These are phyloP conservation scores for Limnephilus lunatus DNA, from an alignment of 2,888 invertebrate genomes.

Conservation along the genomic window DNA sequence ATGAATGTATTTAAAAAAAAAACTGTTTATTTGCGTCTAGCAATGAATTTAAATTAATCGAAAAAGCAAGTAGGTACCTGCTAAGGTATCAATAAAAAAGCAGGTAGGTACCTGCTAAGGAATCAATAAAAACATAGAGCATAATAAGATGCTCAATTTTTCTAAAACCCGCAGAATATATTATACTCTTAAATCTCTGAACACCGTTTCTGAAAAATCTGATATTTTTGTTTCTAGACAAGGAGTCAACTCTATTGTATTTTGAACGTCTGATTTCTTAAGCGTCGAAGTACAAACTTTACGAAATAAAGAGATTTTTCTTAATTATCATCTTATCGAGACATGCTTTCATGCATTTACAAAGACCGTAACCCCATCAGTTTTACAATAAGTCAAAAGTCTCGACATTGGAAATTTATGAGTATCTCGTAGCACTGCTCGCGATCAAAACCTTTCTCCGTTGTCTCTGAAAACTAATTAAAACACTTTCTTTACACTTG, in stretches of 20 bases:
- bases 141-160: no score
- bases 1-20: no score
- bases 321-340: neutral
- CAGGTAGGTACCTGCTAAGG: no score
- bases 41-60: no score
- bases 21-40: no score
- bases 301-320: neutral
- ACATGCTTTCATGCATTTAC: neutral
- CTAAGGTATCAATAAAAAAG: no score
- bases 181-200: neutral
- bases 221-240: neutral
- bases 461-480: constrained; percentile 61
- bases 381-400: constrained; percentile 47
- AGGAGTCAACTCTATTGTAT: neutral
- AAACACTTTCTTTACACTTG: constrained; percentile 61
- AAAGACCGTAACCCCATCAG: constrained; percentile 35
- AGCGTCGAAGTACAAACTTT: neutral
- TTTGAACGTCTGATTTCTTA: neutral
- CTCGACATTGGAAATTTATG: constrained; percentile 43
- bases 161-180: no score
- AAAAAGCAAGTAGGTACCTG: no score
- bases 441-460: constrained; percentile 49
- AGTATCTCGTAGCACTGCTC: constrained; percentile 53
- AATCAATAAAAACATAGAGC: no score
- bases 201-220: neutral